A percentile compares a stretch with the other conserved stretches of the same genome.
Conservation (phyloP, 2,888 invertebrate genomes). For the Drosophila pseudotakahashii region DNA sequence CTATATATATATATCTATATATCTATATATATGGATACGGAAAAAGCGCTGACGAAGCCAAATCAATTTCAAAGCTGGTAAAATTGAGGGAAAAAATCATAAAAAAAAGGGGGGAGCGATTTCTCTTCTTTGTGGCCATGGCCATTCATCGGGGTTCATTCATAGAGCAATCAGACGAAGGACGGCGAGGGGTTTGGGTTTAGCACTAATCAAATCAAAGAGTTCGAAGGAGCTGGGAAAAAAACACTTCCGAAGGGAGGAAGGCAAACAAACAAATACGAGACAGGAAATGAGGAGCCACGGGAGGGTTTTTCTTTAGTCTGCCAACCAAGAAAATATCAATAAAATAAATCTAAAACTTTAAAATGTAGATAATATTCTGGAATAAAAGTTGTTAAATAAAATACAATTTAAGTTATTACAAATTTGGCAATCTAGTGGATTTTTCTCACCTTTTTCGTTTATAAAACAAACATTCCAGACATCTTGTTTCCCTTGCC, state of each 20-base stretch:
- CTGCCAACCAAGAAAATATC: neutral
- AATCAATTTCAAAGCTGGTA: conserved; percentile 65
- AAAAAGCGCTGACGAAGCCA: conserved; percentile 55
- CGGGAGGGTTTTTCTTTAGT: neutral
- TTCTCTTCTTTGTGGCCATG: conserved; percentile 54
- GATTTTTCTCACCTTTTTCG: conserved; percentile 46
- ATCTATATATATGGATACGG: conserved; percentile 2
- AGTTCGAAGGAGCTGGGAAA: conserved; percentile 17
- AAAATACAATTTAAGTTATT: too few relatives aligned
- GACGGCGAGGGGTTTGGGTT: conserved; percentile 4
- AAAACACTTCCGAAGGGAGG: conserved; percentile 27
- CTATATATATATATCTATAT: neutral
- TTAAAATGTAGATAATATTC: neutral
- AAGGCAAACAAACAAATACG: conserved; percentile 31
- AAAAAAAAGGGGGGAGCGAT: conserved; percentile 25
- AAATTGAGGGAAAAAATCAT: conserved; percentile 35
- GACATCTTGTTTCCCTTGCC: conserved; percentile 47
- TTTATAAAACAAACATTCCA: conserved; percentile 71
- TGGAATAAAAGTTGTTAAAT: too few relatives aligned
- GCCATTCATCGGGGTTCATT: conserved; percentile 69
- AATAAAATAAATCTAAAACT: neutral
- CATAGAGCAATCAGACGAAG: conserved; percentile 55
- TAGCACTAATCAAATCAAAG: conserved; percentile 43
- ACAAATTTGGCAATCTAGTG: too few relatives aligned
- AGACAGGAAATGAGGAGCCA: conserved; percentile 39